Conservation (phyloP, 1,140 invertebrate genomes). For the Pygmarrhopalites habei region DNA sequence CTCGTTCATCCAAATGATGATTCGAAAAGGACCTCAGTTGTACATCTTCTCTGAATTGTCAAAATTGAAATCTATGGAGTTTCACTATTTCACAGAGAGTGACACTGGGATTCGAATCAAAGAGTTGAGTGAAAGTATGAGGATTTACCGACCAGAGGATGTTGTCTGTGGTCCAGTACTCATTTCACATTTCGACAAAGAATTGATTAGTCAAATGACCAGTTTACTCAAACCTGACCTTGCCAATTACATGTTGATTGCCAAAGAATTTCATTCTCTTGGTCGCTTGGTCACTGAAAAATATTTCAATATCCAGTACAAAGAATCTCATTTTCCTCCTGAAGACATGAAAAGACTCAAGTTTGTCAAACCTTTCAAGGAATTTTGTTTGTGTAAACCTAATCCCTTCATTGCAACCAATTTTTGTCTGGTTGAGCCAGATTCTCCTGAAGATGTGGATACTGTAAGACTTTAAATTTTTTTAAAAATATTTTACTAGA, state of each 20-base stretch:
- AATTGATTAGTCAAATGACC: background rate
- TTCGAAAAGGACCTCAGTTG: conserved; percentile 1
- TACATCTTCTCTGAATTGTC: background rate
- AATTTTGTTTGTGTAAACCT: background rate
- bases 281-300: background rate
- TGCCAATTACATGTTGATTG: conserved; percentile 7
- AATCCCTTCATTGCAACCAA: conserved; percentile 7
- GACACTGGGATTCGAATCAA: conserved; percentile 1
- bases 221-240: background rate
- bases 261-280: background rate
- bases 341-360: background rate
- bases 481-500: too few relatives aligned
- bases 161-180: conserved; percentile 1
- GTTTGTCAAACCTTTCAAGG: background rate
- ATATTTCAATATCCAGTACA: conserved; percentile 3
- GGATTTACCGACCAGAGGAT: conserved; percentile 6
- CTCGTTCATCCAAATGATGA: background rate
- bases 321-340: background rate
- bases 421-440: conserved; percentile 5
- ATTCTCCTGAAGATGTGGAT: background rate
- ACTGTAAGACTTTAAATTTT: background rate
- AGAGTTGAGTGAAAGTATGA: conserved; percentile 10
- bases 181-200: background rate
- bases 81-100: conserved; percentile 1
- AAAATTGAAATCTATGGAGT: conserved; percentile 7